phyloP scores from a whole-genome alignment of 1,140 invertebrate species.

The Rhyacophila brunnea region DNA sequence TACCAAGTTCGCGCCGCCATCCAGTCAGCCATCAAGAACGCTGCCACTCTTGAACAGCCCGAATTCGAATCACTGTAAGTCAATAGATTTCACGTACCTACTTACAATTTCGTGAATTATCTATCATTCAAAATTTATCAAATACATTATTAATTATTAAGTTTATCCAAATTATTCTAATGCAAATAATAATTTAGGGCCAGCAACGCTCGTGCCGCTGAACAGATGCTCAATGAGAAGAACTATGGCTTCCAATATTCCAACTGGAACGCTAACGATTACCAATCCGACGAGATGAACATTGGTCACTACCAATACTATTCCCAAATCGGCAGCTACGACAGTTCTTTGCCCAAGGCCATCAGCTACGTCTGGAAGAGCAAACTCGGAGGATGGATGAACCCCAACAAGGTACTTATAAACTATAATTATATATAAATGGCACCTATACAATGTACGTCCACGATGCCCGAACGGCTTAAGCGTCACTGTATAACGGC shows the following conservation, averaged over 20 bases:
- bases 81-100: not conserved
- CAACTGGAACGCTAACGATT: conserved; percentile 43
- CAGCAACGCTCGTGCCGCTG: conserved; percentile 56
- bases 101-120: not conserved
- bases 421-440: not conserved
- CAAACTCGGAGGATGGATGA: conserved; percentile 50
- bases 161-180: too few relatives aligned
- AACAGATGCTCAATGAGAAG: conserved; percentile 55
- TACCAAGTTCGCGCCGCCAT: conserved; percentile 62
- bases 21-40: conserved; percentile 56
- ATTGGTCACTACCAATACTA: conserved; percentile 43
- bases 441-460: too few relatives aligned
- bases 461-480: too few relatives aligned
- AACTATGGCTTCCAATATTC: conserved; percentile 55
- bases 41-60: conserved; percentile 46
- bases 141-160: not conserved
- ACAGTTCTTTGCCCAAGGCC: conserved; percentile 54
- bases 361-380: conserved; percentile 42
- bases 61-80: conserved; percentile 54
- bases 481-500: too few relatives aligned
- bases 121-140: not conserved
- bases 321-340: conserved; percentile 55
- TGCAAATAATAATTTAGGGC: conserved; percentile 52
- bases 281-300: conserved; percentile 45
- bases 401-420: conserved; percentile 41